Base-by-base conservation (phyloP, 2,797 vertebrate species). In the Chiropotes sagulatus region DNA sequence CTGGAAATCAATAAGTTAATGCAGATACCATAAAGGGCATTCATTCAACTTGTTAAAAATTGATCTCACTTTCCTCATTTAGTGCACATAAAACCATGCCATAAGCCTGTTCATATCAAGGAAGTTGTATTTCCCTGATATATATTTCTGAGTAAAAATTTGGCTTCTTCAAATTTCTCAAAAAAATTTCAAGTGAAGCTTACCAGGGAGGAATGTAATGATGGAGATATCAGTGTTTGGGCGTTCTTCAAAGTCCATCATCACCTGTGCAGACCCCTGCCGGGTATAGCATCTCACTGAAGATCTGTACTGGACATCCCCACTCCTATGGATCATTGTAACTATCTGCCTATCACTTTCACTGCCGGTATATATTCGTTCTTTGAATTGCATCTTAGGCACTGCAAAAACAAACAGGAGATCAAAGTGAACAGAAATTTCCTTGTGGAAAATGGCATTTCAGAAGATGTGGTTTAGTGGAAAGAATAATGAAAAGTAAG, bases 381-480 rank as follows among this genome's bases (percentile, higher is more conserved):
- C 99, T 90, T 99, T 99, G 98, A 99, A 99, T 87, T 99, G 99
- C 98, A 99, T 99, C 98, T 99, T 99, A 7, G 99, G 99, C 96
- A 99, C 99, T 99, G 90, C 33, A 41, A 50, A 92, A 72, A 93
- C 33, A 96, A 96, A 97, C 46, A 48, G 58, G 1, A 12, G 2
- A 92, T 79, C 78, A 39, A 54, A 46, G 57, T 36, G 79, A 52
- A 39, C 13, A 64, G 48, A 93, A 19, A 19, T 15, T n/a, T 79
- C 20, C 26, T 90, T 36, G 70, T 24, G 22, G 26, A 75, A 84
- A 94, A 36, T 0, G 10, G 22, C 30, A 58, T 82, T 88, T 64
- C 26, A 90, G 79, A 67, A 50, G n/a, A 41, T 10, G 7, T 4
- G 24, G 10, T 30, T 72, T 67, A 39, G 7, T 39, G 33, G n/a